A percentile compares a stretch with the other conserved stretches of the same genome.
phyloP scores from a whole-genome alignment of 2,888 invertebrate species.

The Eucriotettix oculatus region DNA sequence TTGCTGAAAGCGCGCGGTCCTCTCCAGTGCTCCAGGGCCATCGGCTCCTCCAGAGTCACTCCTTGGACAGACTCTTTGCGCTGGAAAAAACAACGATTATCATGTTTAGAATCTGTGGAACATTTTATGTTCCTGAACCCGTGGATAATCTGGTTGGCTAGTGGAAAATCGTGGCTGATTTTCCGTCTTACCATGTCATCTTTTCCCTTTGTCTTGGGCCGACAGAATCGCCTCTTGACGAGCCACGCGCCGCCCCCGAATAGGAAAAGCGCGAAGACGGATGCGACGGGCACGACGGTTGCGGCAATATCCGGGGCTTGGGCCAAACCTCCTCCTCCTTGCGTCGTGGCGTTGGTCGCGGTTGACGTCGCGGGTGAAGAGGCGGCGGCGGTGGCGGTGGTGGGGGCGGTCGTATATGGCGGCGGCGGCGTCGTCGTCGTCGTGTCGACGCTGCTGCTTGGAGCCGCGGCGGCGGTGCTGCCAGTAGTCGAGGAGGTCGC shows the following conservation, averaged over 20 bases:
- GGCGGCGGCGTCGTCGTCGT: not conserved
- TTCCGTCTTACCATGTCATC: constrained; percentile 55
- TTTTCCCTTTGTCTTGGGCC: constrained; percentile 46
- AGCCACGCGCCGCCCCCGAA: constrained; percentile 51
- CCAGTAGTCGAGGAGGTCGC: not conserved
- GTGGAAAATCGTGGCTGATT: too few relatives aligned
- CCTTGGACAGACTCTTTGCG: constrained; percentile 49
- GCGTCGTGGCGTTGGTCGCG: not conserved
- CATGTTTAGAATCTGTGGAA: not conserved
- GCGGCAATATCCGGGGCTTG: constrained; percentile 24
- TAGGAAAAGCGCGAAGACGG: constrained; percentile 50
- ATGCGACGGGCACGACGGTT: constrained; percentile 53
- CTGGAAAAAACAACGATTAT: constrained; percentile 32
- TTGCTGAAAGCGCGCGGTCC: constrained; percentile 65
- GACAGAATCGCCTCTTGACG: constrained; percentile 52
- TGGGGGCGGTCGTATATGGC: not conserved
- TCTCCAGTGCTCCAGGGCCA: constrained; percentile 61
- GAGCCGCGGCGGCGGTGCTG: not conserved
- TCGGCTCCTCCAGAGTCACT: constrained; percentile 47
- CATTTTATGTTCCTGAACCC: too few relatives aligned
- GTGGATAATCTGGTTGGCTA: too few relatives aligned
- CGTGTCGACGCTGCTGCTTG: constrained; percentile 4
- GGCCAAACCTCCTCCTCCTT: not conserved
- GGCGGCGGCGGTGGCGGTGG: not conserved
- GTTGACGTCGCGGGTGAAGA: not conserved